Evolutionary conservation across 2,888 invertebrate genomes (phyloP).

Genomic region (Plagiodera versicolora): DNA sequence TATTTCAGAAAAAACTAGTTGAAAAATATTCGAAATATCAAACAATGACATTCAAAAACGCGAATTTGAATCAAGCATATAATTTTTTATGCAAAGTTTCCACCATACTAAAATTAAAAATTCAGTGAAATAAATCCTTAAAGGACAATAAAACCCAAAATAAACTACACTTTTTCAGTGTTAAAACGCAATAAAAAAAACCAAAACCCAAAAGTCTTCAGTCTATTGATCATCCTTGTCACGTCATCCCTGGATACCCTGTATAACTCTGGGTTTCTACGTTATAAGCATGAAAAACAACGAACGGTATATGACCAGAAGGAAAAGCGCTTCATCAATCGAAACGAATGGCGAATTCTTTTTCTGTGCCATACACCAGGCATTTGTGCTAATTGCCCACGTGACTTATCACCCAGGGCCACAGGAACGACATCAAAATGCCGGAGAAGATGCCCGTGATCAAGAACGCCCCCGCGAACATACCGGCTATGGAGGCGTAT

Average conservation of each 20-base stretch:
- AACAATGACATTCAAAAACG: no score
- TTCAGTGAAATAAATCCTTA: no score
- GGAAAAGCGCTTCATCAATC: constrained; percentile 33
- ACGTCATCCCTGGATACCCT: not conserved
- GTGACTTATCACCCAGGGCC: constrained; percentile 64
- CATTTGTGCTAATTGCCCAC: constrained; percentile 55
- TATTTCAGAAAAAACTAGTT: not conserved
- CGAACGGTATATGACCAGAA: constrained; percentile 42
- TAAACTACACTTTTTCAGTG: no score
- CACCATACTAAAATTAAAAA: no score
- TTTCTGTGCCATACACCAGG: constrained; percentile 53
- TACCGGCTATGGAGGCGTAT: constrained; percentile 85
- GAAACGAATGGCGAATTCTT: constrained; percentile 46
- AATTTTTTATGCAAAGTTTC: no score
- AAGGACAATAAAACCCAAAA: no score
- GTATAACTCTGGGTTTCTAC: not conserved
- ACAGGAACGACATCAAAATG: constrained; percentile 72
- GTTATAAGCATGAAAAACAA: constrained; percentile 11
- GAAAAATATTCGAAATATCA: not conserved
- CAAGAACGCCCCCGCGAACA: constrained; percentile 93
- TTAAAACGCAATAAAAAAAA: no score
- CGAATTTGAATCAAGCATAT: no score
- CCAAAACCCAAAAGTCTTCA: not conserved
- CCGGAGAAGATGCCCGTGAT: constrained; percentile 87
- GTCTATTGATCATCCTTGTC: not conserved